phyloP scores from a whole-genome alignment of 2,797 vertebrate genomes.

The Austrolebias charrua region DNA sequence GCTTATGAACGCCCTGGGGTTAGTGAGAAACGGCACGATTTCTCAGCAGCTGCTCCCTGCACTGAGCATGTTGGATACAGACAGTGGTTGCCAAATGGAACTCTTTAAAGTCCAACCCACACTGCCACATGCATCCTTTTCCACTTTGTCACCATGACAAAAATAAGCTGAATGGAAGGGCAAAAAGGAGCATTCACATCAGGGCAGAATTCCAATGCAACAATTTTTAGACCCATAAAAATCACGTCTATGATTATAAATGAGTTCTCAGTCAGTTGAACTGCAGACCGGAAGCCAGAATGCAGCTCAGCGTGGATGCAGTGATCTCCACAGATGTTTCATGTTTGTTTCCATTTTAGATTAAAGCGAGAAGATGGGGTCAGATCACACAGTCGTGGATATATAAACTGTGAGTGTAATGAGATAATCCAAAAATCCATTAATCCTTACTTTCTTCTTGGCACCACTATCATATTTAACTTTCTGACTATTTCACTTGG shows the following conservation, averaged over 20 bases:
- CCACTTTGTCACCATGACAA: conserved; percentile 59
- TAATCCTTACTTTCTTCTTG: neutral
- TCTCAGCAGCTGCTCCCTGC: conserved; percentile 72
- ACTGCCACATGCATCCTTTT: conserved; percentile 52
- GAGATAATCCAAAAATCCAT: conserved; percentile 20
- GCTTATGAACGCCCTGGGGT: conserved; percentile 72
- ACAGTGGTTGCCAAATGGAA: conserved; percentile 59
- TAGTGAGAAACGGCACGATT: conserved; percentile 62
- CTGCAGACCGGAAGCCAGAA: conserved; percentile 40
- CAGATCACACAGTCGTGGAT: conserved; percentile 51
- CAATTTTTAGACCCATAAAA: conserved; percentile 56
- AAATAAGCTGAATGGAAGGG: conserved; percentile 45
- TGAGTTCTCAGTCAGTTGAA: conserved; percentile 43
- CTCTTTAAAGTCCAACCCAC: conserved; percentile 62
- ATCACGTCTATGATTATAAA: conserved; percentile 65
- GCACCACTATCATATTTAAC: neutral
- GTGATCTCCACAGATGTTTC: conserved; percentile 54
- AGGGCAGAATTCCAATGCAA: conserved; percentile 35
- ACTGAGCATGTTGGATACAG: conserved; percentile 49
- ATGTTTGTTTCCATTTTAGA: conserved; percentile 47
- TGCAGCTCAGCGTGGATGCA: conserved; percentile 46
- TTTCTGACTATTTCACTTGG: neutral
- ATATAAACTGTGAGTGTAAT: conserved; percentile 41
- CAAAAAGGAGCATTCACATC: conserved; percentile 38
- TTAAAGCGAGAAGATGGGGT: conserved; percentile 41